phyloP scores from a whole-genome alignment of 2,797 vertebrate genomes.

The Enteromius anoplus region DNA sequence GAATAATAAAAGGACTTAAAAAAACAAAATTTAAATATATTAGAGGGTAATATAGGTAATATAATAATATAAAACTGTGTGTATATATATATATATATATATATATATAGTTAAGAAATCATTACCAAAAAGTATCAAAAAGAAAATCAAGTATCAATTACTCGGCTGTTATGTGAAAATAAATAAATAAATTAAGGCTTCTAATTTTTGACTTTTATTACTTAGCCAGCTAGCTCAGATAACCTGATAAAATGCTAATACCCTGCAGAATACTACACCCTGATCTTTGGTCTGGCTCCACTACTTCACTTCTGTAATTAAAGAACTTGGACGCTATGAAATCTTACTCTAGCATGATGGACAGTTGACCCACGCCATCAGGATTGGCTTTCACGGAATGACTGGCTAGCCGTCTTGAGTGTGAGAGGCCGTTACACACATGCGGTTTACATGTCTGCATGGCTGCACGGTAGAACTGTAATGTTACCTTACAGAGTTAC shows the following conservation, averaged over 20 bases:
- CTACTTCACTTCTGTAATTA: slow-evolving; percentile 54
- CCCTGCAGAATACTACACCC: slow-evolving; percentile 44
- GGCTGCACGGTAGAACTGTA: slow-evolving; percentile 35
- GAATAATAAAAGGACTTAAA: neutral
- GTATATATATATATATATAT: no score
- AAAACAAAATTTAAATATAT: neutral
- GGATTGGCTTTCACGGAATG: slow-evolving; percentile 67
- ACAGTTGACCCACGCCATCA: slow-evolving; percentile 64
- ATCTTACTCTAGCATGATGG: slow-evolving; percentile 55
- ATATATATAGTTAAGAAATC: no score
- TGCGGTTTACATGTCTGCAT: slow-evolving; percentile 39
- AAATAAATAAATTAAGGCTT: slow-evolving; percentile 37
- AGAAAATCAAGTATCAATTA: neutral
- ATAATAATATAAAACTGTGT: no score
- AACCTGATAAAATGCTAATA: slow-evolving; percentile 59
- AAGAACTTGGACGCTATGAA: slow-evolving; percentile 48
- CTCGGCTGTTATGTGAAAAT: neutral
- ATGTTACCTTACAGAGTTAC: slow-evolving; percentile 47
- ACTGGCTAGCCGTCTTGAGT: slow-evolving; percentile 47
- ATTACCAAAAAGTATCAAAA: neutral
- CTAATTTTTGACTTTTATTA: slow-evolving; percentile 56
- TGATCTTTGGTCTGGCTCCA: slow-evolving; percentile 50
- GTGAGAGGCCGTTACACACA: slow-evolving; percentile 40
- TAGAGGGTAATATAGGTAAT: neutral
- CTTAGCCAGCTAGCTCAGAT: slow-evolving; percentile 50